Conservation (phyloP, 1,140 invertebrate genomes). For the Caenorhabditis latens region DNA sequence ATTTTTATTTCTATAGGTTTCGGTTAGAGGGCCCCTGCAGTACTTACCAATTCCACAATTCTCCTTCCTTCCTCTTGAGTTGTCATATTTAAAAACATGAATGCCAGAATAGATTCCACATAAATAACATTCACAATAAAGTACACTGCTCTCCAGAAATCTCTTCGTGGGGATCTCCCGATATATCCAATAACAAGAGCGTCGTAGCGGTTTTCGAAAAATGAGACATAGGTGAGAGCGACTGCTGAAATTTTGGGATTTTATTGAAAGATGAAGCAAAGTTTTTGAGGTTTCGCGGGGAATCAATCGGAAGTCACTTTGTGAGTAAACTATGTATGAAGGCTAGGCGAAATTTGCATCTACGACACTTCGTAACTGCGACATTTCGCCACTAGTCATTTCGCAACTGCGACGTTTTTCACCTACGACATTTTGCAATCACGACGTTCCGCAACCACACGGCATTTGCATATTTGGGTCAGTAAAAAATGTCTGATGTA, state of each 20-base stretch:
- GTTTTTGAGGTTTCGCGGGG: too few relatives aligned
- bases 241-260: neutral
- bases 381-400: too few relatives aligned
- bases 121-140: neutral
- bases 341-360: too few relatives aligned
- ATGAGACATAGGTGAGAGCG: neutral
- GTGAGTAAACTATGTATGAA: too few relatives aligned
- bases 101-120: neutral
- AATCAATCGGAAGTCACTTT: too few relatives aligned
- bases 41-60: neutral
- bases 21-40: neutral
- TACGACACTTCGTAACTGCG: too few relatives aligned
- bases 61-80: neutral
- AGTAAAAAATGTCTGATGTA: too few relatives aligned
- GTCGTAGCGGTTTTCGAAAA: constrained; percentile 5
- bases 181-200: neutral
- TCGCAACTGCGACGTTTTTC: too few relatives aligned
- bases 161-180: neutral
- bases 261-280: too few relatives aligned
- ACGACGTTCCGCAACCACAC: too few relatives aligned
- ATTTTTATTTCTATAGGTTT: neutral
- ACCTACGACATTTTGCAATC: too few relatives aligned
- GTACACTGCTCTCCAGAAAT: neutral
- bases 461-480: too few relatives aligned
- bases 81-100: neutral